Conservation (phyloP, 2,113 vertebrate genomes). For the Lepus timidus region DNA sequence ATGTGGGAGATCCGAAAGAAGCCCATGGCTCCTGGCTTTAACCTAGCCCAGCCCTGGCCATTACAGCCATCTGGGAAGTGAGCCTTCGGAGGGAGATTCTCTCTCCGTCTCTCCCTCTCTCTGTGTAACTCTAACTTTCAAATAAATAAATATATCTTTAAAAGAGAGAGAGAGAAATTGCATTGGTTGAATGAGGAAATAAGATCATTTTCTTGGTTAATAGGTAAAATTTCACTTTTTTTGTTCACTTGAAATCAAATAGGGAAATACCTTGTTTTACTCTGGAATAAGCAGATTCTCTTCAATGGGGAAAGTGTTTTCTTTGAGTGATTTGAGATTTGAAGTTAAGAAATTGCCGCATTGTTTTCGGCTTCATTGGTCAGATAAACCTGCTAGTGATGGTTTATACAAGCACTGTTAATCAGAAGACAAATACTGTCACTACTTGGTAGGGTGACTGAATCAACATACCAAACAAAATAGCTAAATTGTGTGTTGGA, state of each 20-base stretch:
- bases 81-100: no score
- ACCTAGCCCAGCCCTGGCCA: no score
- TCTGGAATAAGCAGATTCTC: conserved; percentile 48
- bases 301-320: not conserved
- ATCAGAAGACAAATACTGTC: conserved; percentile 58
- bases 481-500: conserved; percentile 79
- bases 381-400: not conserved
- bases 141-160: no score
- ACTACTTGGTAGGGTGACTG: conserved; percentile 66
- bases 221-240: conserved; percentile 4
- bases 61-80: no score
- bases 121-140: no score
- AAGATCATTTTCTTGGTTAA: conserved; percentile 6
- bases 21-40: no score
- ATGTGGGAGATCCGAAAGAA: no score
- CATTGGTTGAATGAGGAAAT: not conserved
- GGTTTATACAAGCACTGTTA: conserved; percentile 32
- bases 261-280: conserved; percentile 24
- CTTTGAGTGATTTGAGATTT: conserved; percentile 45
- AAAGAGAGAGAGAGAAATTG: not conserved
- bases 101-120: no score
- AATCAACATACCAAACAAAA: conserved; percentile 67
- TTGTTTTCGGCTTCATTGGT: conserved; percentile 35
- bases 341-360: conserved; percentile 33
- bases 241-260: not conserved